These are phyloP conservation scores for Radopholus similis DNA, from an alignment of 1,140 invertebrate species.

Conservation along the genomic window DNA sequence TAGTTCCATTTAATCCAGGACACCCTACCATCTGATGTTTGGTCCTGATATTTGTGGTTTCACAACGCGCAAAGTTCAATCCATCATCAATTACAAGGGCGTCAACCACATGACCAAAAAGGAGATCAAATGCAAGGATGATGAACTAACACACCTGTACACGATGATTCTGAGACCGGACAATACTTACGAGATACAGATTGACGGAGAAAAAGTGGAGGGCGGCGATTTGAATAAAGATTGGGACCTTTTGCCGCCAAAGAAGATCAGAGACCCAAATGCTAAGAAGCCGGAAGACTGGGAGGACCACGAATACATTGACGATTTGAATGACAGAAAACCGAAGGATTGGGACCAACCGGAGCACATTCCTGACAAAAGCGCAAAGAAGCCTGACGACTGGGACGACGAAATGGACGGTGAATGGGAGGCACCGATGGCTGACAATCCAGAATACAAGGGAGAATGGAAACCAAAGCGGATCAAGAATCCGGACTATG, in stretches of 20 bases:
- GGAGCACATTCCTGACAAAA: slow-evolving; percentile 94
- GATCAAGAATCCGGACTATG: slow-evolving; percentile 96
- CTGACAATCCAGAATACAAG: slow-evolving; percentile 74
- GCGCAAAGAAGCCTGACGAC: slow-evolving; percentile 94
- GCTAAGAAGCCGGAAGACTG: slow-evolving; percentile 88
- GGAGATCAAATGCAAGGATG: slow-evolving; percentile 73
- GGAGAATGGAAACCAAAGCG: slow-evolving; percentile 79
- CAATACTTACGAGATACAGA: slow-evolving; percentile 93
- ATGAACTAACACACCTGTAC: slow-evolving; percentile 96
- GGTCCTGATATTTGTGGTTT: slow-evolving; percentile 96
- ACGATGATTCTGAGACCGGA: slow-evolving; percentile 90
- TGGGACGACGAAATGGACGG: slow-evolving; percentile 82
- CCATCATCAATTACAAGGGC: slow-evolving; percentile 97
- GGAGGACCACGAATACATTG: slow-evolving; percentile 73
- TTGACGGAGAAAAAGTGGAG: slow-evolving; percentile 94
- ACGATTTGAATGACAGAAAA: slow-evolving; percentile 89
- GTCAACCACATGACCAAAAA: slow-evolving; percentile 97
- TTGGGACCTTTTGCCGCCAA: slow-evolving; percentile 92
- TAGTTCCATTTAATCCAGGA: no score
- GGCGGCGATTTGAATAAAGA: slow-evolving; percentile 88
- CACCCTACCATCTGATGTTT: slow-evolving; percentile 95
- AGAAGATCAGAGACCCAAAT: slow-evolving; percentile 91
- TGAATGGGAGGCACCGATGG: slow-evolving; percentile 76
- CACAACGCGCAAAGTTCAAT: slow-evolving; percentile 85
- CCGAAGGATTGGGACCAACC: slow-evolving; percentile 83